Evolutionary conservation across 2,888 invertebrate genomes (phyloP).

Genomic region (Pantelozetes paolii): DNA sequence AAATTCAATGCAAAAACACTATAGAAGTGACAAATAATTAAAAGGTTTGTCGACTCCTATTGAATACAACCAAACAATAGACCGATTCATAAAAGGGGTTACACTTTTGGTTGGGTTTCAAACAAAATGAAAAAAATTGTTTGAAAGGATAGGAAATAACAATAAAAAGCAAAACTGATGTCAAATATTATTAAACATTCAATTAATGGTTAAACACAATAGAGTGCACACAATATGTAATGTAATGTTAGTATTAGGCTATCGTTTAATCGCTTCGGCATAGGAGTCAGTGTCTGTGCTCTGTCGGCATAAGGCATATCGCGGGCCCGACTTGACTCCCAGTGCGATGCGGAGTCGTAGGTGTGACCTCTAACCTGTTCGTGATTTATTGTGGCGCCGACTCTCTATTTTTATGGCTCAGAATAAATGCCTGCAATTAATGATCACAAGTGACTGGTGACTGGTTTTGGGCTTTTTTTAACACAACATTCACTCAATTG

Average conservation of each 20-base stretch:
- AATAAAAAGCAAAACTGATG: neutral
- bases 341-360: conserved; percentile 14
- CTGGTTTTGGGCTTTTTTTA: too few species aligned
- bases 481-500: neutral
- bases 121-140: neutral
- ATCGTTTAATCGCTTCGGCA: conserved; percentile 4
- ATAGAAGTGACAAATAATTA: too few species aligned
- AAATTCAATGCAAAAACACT: too few species aligned
- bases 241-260: neutral
- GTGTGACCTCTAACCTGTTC: conserved; percentile 21
- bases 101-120: too few species aligned
- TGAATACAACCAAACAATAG: too few species aligned
- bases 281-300: conserved; percentile 1
- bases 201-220: conserved; percentile 7
- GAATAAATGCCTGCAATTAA: conserved; percentile 31
- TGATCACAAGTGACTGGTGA: conserved; percentile 23
- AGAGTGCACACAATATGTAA: neutral
- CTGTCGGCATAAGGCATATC: conserved; percentile 20
- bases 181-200: neutral
- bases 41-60: too few species aligned
- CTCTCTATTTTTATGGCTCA: conserved; percentile 33
- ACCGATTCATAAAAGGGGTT: too few species aligned
- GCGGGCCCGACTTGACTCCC: conserved; percentile 4
- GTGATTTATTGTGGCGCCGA: conserved; percentile 34
- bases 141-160: too few species aligned